Conservation (phyloP, 2,888 invertebrate genomes). For the Limenitis camilla region DNA sequence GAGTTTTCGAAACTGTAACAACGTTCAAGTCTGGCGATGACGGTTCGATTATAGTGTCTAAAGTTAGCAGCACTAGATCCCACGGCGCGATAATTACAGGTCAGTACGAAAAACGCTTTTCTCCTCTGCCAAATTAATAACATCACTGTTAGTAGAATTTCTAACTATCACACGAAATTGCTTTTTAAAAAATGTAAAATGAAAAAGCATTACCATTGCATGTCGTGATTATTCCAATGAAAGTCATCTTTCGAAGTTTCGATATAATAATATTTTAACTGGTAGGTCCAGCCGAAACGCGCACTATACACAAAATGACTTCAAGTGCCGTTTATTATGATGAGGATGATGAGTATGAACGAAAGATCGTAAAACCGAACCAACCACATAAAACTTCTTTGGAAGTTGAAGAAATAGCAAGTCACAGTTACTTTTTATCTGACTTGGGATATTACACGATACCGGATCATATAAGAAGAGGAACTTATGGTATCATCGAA, state of each 20-base stretch:
- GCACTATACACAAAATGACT: conserved; percentile 78
- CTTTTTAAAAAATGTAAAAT: conserved; percentile 23
- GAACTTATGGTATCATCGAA: conserved; percentile 66
- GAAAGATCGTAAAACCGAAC: conserved; percentile 60
- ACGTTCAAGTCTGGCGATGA: conserved; percentile 68
- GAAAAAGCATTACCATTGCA: conserved; percentile 40
- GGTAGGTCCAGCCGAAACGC: conserved; percentile 80
- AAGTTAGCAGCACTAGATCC: conserved; percentile 76
- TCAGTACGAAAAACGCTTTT: conserved; percentile 62
- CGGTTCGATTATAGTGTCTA: conserved; percentile 67
- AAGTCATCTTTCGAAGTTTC: conserved; percentile 39
- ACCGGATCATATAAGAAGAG: conserved; percentile 61
- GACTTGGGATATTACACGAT: conserved; percentile 66
- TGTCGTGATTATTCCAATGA: conserved; percentile 32
- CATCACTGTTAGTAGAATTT: conserved; percentile 20
- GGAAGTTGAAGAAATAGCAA: conserved; percentile 76
- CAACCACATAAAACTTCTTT: conserved; percentile 70
- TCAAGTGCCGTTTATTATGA: conserved; percentile 75
- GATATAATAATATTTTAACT: conserved; percentile 67
- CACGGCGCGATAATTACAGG: conserved; percentile 79
- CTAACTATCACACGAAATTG: conserved; percentile 29
- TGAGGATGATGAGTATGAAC: conserved; percentile 62
- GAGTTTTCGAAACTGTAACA: conserved; percentile 71
- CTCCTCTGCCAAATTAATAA: conserved; percentile 44
- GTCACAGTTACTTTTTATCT: conserved; percentile 74